Evolutionary conservation across 2,888 invertebrate genomes (phyloP).

Genomic region (Trachelus tabidus): DNA sequence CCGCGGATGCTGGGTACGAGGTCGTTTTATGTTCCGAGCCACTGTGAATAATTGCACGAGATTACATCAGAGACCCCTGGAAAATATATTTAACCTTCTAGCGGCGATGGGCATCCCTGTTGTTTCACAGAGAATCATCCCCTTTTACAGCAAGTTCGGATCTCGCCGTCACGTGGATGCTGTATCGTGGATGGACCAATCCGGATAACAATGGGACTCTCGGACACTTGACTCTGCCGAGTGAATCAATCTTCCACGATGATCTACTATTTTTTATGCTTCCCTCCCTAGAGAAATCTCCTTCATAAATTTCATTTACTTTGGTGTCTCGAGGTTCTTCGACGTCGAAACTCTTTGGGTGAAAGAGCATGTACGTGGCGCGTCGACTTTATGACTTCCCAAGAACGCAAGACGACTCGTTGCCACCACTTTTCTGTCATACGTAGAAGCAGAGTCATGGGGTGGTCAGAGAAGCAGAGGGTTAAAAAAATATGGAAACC

Average conservation of each 20-base stretch:
- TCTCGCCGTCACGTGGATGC: background rate
- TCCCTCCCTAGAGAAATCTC: background rate
- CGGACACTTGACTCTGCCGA: background rate
- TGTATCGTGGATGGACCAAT: background rate
- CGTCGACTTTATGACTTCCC: background rate
- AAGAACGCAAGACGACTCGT: background rate
- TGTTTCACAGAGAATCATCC: background rate
- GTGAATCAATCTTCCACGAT: background rate
- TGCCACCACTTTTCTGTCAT: background rate
- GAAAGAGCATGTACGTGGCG: background rate
- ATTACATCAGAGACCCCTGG: conserved; percentile 22
- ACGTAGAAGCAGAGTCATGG: background rate
- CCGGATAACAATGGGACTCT: background rate
- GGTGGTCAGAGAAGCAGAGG: background rate
- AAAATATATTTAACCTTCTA: background rate
- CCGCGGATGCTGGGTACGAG: background rate
- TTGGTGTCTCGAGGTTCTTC: background rate
- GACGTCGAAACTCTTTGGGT: background rate
- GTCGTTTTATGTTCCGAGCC: conserved; percentile 14
- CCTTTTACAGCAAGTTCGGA: background rate
- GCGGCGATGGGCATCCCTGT: background rate
- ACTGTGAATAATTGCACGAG: conserved; percentile 33
- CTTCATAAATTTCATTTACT: background rate
- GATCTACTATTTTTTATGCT: background rate
- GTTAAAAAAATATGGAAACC: background rate